Evolutionary conservation across 2,888 invertebrate genomes (phyloP), one percentile per base, ranked within the genome.

Genomic region (Rhingia campestris): DNA sequence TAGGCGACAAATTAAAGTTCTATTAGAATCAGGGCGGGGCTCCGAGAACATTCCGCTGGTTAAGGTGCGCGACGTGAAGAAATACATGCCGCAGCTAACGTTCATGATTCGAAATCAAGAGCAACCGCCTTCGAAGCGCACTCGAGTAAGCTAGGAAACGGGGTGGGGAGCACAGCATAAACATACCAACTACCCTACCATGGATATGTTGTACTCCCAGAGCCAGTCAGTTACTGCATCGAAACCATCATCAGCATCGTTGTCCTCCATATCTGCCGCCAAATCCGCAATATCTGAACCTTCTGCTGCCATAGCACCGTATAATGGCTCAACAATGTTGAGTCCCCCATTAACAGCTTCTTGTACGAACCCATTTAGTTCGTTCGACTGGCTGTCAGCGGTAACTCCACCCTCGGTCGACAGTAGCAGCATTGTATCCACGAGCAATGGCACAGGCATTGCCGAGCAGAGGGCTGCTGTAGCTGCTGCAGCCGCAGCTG

Each of bases 11-110:
- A 93, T 96, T 90, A 94, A 95, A 91, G 94, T 96, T 73, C 92
- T 97, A 43, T 93, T 95, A 89, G 95, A 95, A 89, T 94, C 94
- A 45, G 95, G 96, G 88, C 96, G 96, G 89, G 95, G 94, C 79
- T 92, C 94, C 89, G 96, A 96, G 89, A 94, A 94, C 63, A 92
- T 96, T 90, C 96, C 96, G 47, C 92, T 97, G 87, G 96, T 97
- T 72, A 95, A 95, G 92, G 95, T 97, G 87, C 94, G 95, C 85
- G 96, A 95, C 92, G 95, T 97, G 86, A 95, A 96, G 92, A 94
- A 95, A 89, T 96, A 94, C 91, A 96, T 96, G 96, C 95, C 96
- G 37, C 97, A 97, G 92, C 92, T 97, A 92, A 96, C 96, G 90
- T 97, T 96, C 92, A 96, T 97, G 95, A 93, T 96, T 92, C 90